Evolutionary conservation across 64 coral and sea anemone genomes (phyloP).

Genomic region (Montipora cactus): DNA sequence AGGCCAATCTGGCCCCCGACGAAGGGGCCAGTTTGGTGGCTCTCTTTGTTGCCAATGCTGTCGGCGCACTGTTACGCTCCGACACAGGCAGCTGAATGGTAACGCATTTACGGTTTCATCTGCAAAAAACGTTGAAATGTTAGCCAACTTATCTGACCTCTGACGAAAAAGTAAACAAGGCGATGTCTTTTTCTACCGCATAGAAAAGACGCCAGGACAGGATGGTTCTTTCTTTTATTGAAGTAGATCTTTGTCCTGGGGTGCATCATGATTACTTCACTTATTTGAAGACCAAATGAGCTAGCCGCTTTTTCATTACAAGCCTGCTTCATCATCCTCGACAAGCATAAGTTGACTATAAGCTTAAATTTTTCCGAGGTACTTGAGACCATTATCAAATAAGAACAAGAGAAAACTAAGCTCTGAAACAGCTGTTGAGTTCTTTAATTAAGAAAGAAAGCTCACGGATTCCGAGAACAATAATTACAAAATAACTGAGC

Average conservation of each 20-base stretch:
- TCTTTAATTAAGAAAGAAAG: no score
- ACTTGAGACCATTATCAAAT: neutral
- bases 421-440: neutral
- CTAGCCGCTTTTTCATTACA: neutral
- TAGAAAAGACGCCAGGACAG: no score
- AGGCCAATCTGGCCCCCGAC: slow-evolving; percentile 43
- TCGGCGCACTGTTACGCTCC: neutral
- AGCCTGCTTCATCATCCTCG: neutral
- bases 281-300: neutral
- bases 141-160: neutral
- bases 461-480: no score
- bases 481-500: neutral
- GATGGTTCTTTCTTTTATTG: neutral
- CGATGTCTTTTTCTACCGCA: neutral
- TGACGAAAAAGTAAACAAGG: neutral
- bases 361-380: neutral
- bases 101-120: neutral
- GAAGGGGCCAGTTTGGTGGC: slow-evolving; percentile 33
- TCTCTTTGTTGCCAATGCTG: slow-evolving; percentile 57
- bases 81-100: neutral
- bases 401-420: neutral
- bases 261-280: neutral
- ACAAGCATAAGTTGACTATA: neutral
- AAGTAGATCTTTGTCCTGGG: neutral
- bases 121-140: neutral